Conservation (phyloP, 2,888 invertebrate genomes). For the Brenthis daphne region DNA sequence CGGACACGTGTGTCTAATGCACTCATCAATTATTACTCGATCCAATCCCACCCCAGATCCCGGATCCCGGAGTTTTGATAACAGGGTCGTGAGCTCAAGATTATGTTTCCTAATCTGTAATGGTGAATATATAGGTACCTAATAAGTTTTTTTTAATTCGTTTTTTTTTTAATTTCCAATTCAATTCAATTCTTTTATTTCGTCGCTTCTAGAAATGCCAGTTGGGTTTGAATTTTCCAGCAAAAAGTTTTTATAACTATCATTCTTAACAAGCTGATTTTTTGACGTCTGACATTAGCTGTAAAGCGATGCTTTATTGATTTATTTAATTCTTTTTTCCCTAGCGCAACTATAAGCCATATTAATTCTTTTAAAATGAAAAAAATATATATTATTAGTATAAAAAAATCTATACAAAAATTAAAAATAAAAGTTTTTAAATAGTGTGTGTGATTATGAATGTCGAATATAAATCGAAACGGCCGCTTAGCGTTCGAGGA, state of each 20-base stretch:
- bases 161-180: not conserved
- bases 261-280: too few relatives aligned
- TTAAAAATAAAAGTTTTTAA: not conserved
- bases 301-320: too few relatives aligned
- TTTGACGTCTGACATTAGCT: too few relatives aligned
- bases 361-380: too few relatives aligned
- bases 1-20: conserved; percentile 77
- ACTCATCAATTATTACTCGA: conserved; percentile 75
- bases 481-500: not conserved
- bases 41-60: conserved; percentile 32
- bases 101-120: conserved; percentile 24
- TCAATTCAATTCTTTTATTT: too few relatives aligned
- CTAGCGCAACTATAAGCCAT: too few relatives aligned
- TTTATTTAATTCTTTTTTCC: too few relatives aligned
- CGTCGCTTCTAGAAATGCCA: too few relatives aligned
- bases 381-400: too few relatives aligned
- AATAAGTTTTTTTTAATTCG: not conserved
- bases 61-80: conserved; percentile 45
- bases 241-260: too few relatives aligned
- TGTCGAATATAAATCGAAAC: not conserved
- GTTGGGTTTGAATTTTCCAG: not conserved
- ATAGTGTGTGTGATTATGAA: not conserved
- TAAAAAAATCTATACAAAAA: not conserved
- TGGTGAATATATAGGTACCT: not conserved
- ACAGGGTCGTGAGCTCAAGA: conserved; percentile 38